Evolutionary conservation across 2,888 invertebrate species (phyloP).

Genomic region (Rhodophaea formosa): DNA sequence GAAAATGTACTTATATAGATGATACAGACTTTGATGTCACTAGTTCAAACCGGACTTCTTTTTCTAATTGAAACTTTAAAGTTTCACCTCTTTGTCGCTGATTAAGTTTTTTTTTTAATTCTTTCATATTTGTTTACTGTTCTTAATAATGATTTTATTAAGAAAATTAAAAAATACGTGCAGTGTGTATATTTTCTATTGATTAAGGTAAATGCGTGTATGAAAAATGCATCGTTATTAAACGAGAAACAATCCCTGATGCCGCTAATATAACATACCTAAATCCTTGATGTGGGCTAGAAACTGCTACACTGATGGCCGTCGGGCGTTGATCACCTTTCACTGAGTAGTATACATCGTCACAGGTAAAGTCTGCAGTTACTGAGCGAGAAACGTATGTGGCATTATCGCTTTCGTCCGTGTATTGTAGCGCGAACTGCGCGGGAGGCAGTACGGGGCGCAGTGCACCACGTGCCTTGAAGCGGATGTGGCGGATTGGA

Average conservation of each 20-base stretch:
- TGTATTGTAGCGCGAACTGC: slow-evolving; percentile 50
- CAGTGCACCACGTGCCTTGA: slow-evolving; percentile 65
- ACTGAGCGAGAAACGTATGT: slow-evolving; percentile 39
- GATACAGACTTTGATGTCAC: no score
- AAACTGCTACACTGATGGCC: slow-evolving; percentile 54
- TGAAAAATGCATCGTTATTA: no score
- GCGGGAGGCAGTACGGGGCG: slow-evolving; percentile 58
- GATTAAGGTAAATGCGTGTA: no score
- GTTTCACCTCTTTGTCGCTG: no score
- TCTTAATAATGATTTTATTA: no score
- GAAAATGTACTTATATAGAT: no score
- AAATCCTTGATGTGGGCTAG: slow-evolving; percentile 63
- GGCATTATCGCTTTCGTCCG: slow-evolving; percentile 38
- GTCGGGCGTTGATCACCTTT: slow-evolving; percentile 57
- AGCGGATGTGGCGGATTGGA: slow-evolving; percentile 62
- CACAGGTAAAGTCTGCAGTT: slow-evolving; percentile 51
- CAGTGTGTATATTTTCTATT: no score
- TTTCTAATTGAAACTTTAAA: no score
- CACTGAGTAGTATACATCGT: slow-evolving; percentile 56
- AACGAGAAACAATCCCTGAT: not conserved
- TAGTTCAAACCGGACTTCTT: no score
- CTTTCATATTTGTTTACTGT: no score
- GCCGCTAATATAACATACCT: slow-evolving; percentile 41
- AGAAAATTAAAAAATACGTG: no score
- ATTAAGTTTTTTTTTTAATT: no score